Conservation (phyloP, 2,888 invertebrate species). For the Lasioglossum figueresi region DNA sequence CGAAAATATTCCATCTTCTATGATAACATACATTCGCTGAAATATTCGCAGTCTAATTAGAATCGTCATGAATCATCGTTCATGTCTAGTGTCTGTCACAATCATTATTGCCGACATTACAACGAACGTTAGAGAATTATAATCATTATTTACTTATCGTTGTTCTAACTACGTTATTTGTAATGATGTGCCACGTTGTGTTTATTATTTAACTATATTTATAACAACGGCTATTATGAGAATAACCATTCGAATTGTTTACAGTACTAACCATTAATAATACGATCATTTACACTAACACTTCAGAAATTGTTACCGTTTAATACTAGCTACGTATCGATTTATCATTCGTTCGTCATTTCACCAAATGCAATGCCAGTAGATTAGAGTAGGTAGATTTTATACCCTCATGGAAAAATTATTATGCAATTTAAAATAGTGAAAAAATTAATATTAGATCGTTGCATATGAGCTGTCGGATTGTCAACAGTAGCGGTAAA, state of each 20-base stretch:
- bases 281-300: neutral
- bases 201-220: no score
- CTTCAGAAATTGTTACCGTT: neutral
- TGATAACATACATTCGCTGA: neutral
- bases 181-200: no score
- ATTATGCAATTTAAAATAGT: no score
- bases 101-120: neutral
- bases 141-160: neutral
- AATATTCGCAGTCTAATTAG: neutral
- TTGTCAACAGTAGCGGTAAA: no score
- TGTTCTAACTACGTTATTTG: no score
- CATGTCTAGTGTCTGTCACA: no score
- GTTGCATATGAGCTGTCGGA: no score
- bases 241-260: neutral
- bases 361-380: neutral
- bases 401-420: no score
- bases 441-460: no score
- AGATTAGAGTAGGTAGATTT: no score
- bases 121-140: neutral
- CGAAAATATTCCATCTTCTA: neutral
- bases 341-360: neutral
- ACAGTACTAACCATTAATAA: neutral
- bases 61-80: no score
- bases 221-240: neutral
- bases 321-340: neutral